Evolutionary conservation across 2,113 vertebrate genomes (phyloP), one percentile per base, ranked within the genome.

Genomic region (Pomatorhinus ruficollis): DNA sequence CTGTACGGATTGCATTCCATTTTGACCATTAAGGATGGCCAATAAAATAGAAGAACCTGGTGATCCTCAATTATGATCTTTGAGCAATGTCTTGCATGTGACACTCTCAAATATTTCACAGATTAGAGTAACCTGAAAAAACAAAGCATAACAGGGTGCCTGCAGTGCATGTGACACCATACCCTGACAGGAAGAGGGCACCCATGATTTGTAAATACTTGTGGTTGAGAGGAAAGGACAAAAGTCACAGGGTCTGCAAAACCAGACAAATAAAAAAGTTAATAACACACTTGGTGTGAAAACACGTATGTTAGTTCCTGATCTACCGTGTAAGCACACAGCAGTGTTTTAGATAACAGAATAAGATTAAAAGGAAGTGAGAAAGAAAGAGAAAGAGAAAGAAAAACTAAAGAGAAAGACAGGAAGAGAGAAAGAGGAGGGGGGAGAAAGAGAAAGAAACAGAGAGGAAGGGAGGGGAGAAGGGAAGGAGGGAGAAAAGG

Each of bases 241-340:
- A 17, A 47, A 47, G 20, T 31, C n/a, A 54, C 28, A 78, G 4
- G 9, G 24, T 25, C 15, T n/a, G 5, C 12, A 54, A 47, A 45
- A 40, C 7, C 5, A n/a, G 19, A 49, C 1, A 2, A 47, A 33
- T 3, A 49, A 68, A n/a, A 8, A 27, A 17, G 30, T 25, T 40
- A 70, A 40, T n/a, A n/a, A n/a, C 11, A 23, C 8, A 11, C 2
- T 30, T 47, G 8, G 4, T 3, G 4, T 39, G 23, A 50, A 47
- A 61, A 70, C 23, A n/a, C 3, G 15, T 60, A 37, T 15, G 16
- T 39, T 50, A 39, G 23, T 24, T 37, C 7, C 54, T 53, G 23
- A 50, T 25, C 31, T 59, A 11, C 9, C 76, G 24, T 7, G 7
- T 53, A 45, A 45, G 15, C 14, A 52, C 1, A 9, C 0, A 0